These are phyloP conservation scores for Vipera latastei DNA, from an alignment of 2,797 vertebrate genomes.

Conservation along the genomic window DNA sequence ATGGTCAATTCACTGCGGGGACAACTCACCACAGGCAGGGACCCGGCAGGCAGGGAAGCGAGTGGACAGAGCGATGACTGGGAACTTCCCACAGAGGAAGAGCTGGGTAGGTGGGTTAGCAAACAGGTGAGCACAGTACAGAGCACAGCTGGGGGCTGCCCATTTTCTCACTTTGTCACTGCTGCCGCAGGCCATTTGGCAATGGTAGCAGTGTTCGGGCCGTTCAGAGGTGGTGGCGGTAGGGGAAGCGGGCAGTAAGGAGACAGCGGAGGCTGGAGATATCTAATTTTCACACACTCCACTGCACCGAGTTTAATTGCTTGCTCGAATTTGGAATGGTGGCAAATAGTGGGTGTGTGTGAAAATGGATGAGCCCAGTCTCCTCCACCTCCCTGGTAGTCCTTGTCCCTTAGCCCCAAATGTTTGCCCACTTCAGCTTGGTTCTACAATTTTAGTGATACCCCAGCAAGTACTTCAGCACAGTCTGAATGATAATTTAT, in stretches of 20 bases:
- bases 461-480: background rate
- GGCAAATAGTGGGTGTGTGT: background rate
- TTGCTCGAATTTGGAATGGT: background rate
- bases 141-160: background rate
- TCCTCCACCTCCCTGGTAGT: background rate
- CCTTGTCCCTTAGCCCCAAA: background rate
- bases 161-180: background rate
- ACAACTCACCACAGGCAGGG: background rate
- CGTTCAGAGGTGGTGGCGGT: background rate
- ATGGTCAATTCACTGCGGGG: background rate
- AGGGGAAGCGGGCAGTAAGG: background rate
- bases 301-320: background rate
- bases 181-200: background rate
- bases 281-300: background rate
- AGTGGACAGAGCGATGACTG: background rate
- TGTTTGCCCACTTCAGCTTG: background rate
- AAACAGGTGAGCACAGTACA: background rate
- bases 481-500: too few relatives aligned
- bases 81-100: background rate
- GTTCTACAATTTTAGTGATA: background rate
- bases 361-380: too few relatives aligned
- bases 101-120: background rate
- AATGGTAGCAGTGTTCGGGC: background rate
- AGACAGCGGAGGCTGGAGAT: background rate
- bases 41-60: background rate